Percentiles rank a stretch among this genome's conserved stretches.
phyloP scores from a whole-genome alignment of 2,888 invertebrate genomes.

The Sisyra terminalis region DNA sequence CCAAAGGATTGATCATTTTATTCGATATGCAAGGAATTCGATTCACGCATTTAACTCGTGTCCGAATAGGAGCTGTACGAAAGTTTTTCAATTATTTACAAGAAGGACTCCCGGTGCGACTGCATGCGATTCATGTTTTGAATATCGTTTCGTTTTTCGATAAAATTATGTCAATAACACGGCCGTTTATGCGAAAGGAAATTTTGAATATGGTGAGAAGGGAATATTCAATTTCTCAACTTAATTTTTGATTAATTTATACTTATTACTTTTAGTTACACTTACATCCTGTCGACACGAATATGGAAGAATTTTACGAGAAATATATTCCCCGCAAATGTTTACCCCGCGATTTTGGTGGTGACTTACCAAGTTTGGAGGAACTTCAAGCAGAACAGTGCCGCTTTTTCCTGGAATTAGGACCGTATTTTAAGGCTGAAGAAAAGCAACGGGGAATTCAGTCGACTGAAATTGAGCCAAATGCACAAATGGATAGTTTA shows the following conservation, averaged over 20 bases:
- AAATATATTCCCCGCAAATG: slow-evolving; percentile 36
- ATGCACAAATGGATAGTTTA: neutral
- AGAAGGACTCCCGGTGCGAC: slow-evolving; percentile 47
- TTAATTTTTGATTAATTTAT: neutral
- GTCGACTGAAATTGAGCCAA: neutral
- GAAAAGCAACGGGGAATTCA: slow-evolving; percentile 16
- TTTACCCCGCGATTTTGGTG: slow-evolving; percentile 44
- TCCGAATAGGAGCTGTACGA: slow-evolving; percentile 25
- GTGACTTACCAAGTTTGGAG: slow-evolving; percentile 27
- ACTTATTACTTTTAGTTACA: slow-evolving; percentile 32
- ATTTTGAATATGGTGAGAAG: slow-evolving; percentile 24
- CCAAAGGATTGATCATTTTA: slow-evolving; percentile 45
- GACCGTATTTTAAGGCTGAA: slow-evolving; percentile 18
- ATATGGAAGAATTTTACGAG: slow-evolving; percentile 36
- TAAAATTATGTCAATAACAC: slow-evolving; percentile 28
- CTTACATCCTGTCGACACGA: slow-evolving; percentile 37
- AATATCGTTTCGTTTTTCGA: slow-evolving; percentile 34
- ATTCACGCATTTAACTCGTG: slow-evolving; percentile 22
- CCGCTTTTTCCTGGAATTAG: slow-evolving; percentile 18
- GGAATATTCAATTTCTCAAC: neutral
- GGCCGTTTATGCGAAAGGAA: slow-evolving; percentile 30
- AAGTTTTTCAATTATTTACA: slow-evolving; percentile 48
- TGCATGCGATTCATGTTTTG: slow-evolving; percentile 47
- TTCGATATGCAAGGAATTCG: slow-evolving; percentile 50
- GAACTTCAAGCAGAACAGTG: slow-evolving; percentile 18